These are phyloP conservation scores for Ooceraea biroi DNA, from an alignment of 1,140 invertebrate species.

Conservation along the genomic window DNA sequence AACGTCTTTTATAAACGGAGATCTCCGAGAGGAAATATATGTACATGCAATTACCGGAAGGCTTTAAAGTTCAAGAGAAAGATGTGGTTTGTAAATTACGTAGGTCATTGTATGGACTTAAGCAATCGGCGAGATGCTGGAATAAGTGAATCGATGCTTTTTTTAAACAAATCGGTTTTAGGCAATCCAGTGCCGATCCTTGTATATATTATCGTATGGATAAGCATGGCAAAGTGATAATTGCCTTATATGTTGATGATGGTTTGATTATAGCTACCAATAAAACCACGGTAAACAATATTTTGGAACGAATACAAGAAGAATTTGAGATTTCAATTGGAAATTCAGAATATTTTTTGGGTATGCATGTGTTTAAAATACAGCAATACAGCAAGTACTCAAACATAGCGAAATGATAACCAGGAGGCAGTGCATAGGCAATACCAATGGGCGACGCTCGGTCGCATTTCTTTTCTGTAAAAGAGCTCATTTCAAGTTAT, in stretches of 20 bases:
- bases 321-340: constrained; percentile 59
- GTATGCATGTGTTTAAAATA: constrained; percentile 59
- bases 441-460: no score
- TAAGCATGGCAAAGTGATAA: background rate
- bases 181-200: constrained; percentile 47
- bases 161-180: constrained; percentile 18
- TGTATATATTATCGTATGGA: constrained; percentile 28
- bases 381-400: no score
- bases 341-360: constrained; percentile 39
- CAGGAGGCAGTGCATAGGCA: no score
- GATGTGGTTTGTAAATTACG: constrained; percentile 63
- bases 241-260: constrained; percentile 63
- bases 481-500: no score
- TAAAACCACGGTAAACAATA: background rate
- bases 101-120: constrained; percentile 76
- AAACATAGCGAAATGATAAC: no score
- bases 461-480: no score
- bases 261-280: constrained; percentile 29
- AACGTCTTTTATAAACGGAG: no score
- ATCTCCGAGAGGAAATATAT: constrained; percentile 54
- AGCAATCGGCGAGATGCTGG: constrained; percentile 64
- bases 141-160: constrained; percentile 30
- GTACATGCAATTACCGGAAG: constrained; percentile 79
- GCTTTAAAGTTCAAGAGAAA: constrained; percentile 41
- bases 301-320: constrained; percentile 23